Evolutionary conservation across 1,140 invertebrate species (phyloP).

Genomic region (Cylas formicarius): DNA sequence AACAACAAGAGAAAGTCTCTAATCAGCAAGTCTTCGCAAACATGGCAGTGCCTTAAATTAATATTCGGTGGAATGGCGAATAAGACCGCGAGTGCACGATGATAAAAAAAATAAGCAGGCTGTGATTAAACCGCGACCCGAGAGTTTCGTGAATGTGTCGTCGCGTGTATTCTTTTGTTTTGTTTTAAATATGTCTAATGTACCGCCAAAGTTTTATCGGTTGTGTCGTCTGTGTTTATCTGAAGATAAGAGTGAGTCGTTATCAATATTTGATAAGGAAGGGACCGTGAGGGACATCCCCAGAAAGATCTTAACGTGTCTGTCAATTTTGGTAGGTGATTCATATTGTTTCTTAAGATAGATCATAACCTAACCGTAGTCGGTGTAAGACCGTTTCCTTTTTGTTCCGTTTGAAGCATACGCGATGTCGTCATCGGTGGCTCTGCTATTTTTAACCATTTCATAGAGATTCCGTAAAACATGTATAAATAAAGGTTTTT

Average conservation of each 20-base stretch:
- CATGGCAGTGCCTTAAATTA: slow-evolving; percentile 41
- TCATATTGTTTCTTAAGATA: no score
- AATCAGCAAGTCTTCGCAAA: slow-evolving; percentile 17
- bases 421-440: no score
- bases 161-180: slow-evolving; percentile 35
- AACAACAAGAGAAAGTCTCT: slow-evolving; percentile 14
- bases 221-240: slow-evolving; percentile 57
- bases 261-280: slow-evolving; percentile 35
- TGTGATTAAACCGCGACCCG: slow-evolving; percentile 31
- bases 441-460: slow-evolving; percentile 1
- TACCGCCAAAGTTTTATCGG: slow-evolving; percentile 59
- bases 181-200: slow-evolving; percentile 55
- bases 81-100: slow-evolving; percentile 18
- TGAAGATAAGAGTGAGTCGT: slow-evolving; percentile 27
- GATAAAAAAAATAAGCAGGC: slow-evolving; percentile 30
- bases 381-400: slow-evolving; percentile 6
- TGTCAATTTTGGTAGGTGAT: slow-evolving; percentile 43
- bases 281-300: slow-evolving; percentile 36
- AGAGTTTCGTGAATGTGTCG: slow-evolving; percentile 24
- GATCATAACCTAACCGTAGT: slow-evolving; percentile 13
- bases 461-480: no score
- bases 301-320: slow-evolving; percentile 45
- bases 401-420: slow-evolving; percentile 3
- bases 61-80: slow-evolving; percentile 14
- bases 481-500: slow-evolving; percentile 9